Percentiles rank a stretch among this genome's conserved stretches.
phyloP scores from a whole-genome alignment of 1,140 invertebrate genomes.

The Sarcophaga bullata region DNA sequence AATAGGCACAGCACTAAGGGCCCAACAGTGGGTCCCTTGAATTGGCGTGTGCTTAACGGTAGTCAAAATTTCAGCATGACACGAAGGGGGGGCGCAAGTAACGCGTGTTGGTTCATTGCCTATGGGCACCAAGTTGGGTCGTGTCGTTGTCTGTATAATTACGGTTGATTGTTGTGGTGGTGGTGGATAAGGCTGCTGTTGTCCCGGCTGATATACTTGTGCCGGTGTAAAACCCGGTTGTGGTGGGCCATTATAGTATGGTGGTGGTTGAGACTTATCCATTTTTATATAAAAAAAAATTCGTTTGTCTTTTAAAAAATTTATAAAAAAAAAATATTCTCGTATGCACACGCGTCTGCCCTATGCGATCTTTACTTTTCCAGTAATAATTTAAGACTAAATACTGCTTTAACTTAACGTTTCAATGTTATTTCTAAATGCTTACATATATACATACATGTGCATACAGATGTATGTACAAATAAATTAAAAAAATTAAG shows the following conservation, averaged over 20 bases:
- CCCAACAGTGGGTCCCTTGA: slow-evolving; percentile 73
- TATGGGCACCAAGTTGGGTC: slow-evolving; percentile 57
- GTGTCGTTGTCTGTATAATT: slow-evolving; percentile 66
- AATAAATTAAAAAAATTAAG: too few relatives aligned
- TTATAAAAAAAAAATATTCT: neutral
- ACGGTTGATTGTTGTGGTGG: slow-evolving; percentile 57
- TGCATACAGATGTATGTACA: neutral
- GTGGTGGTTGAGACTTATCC: slow-evolving; percentile 67
- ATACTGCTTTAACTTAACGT: neutral
- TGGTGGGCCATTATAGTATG: slow-evolving; percentile 55
- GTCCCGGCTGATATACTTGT: slow-evolving; percentile 50
- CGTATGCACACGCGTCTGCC: neutral
- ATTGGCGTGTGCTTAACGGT: slow-evolving; percentile 67
- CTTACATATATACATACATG: neutral
- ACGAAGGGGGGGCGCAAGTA: slow-evolving; percentile 71
- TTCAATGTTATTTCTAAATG: neutral
- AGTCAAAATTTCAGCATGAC: slow-evolving; percentile 68
- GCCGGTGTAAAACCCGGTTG: slow-evolving; percentile 58
- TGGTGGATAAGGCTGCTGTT: slow-evolving; percentile 28
- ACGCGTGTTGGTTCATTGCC: slow-evolving; percentile 66
- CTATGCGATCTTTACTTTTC: neutral
- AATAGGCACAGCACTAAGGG: slow-evolving; percentile 70
- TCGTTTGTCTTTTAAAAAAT: too few relatives aligned
- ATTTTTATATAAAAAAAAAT: too few relatives aligned
- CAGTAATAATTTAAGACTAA: slow-evolving; percentile 17